Evolutionary conservation across 2,113 vertebrate genomes (phyloP).

Genomic region (Carassius carassius): DNA sequence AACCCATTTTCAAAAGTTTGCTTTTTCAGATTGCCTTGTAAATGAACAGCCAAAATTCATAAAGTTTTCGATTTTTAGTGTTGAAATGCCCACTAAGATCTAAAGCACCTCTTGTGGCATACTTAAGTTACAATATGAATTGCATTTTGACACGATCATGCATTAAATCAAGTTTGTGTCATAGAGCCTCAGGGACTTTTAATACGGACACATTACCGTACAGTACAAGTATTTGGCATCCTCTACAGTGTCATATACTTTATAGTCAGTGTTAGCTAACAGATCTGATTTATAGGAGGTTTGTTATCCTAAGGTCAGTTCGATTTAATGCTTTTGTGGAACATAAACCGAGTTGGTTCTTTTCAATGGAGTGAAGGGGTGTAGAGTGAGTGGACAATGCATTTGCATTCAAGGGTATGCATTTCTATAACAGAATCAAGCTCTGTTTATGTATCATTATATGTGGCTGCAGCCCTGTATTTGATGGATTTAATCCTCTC

Average conservation of each 20-base stretch:
- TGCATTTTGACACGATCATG: background rate
- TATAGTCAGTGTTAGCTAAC: background rate
- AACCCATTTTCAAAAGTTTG: background rate
- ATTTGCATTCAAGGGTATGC: background rate
- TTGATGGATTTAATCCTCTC: slow-evolving; percentile 19
- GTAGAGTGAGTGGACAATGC: background rate
- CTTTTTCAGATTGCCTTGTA: background rate
- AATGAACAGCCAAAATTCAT: background rate
- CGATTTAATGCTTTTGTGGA: slow-evolving; percentile 11
- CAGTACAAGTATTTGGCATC: background rate
- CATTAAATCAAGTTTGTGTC: background rate
- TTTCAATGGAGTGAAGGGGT: background rate
- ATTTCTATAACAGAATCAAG: slow-evolving; percentile 1
- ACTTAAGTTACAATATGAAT: background rate
- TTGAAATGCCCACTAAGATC: background rate
- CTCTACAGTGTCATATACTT: background rate
- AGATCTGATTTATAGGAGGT: background rate
- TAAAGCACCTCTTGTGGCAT: background rate
- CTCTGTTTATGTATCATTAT: background rate
- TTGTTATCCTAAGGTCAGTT: background rate
- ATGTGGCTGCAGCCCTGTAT: background rate
- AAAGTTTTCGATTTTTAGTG: background rate
- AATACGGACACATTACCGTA: background rate
- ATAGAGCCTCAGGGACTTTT: background rate
- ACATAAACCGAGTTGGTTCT: background rate